Evolutionary conservation across 2,797 vertebrate species (phyloP).

Genomic region (Poliocrania exsul): DNA sequence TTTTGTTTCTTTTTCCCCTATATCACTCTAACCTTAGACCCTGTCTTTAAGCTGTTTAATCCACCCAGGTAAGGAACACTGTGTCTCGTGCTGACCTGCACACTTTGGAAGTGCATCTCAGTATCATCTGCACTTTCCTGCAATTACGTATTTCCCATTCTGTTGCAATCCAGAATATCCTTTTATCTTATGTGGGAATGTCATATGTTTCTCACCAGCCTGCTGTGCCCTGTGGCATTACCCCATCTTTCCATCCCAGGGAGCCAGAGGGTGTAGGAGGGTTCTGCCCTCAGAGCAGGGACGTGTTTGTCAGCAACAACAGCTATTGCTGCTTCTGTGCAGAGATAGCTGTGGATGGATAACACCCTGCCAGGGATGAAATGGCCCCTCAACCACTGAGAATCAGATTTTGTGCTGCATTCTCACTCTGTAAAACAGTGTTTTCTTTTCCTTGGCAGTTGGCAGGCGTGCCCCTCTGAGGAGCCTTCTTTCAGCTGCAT

Average conservation of each 20-base stretch:
- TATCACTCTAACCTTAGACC: neutral
- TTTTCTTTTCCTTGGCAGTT: neutral
- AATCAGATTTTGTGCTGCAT: neutral
- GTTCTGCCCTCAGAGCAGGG: neutral
- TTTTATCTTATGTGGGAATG: neutral
- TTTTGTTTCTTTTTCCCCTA: accelerated
- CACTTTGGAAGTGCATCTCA: neutral
- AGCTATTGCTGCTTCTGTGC: neutral
- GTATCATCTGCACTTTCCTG: neutral
- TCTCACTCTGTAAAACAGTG: neutral
- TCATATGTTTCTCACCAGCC: accelerated
- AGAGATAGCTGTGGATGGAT: neutral
- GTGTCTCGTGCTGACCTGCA: neutral
- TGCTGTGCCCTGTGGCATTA: no score
- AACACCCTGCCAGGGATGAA: neutral
- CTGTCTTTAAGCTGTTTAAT: neutral
- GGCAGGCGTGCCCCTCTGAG: neutral
- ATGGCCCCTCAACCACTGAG: neutral
- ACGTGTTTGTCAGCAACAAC: neutral
- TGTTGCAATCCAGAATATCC: neutral
- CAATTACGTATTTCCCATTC: accelerated
- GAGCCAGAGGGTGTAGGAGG: neutral
- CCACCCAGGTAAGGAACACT: neutral
- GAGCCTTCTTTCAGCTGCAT: neutral
- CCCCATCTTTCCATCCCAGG: neutral